Percentiles rank a stretch among this genome's conserved stretches.
These are phyloP conservation scores for Leptinotarsa peninsularis DNA, from an alignment of 2,888 invertebrate species.

Conservation along the genomic window DNA sequence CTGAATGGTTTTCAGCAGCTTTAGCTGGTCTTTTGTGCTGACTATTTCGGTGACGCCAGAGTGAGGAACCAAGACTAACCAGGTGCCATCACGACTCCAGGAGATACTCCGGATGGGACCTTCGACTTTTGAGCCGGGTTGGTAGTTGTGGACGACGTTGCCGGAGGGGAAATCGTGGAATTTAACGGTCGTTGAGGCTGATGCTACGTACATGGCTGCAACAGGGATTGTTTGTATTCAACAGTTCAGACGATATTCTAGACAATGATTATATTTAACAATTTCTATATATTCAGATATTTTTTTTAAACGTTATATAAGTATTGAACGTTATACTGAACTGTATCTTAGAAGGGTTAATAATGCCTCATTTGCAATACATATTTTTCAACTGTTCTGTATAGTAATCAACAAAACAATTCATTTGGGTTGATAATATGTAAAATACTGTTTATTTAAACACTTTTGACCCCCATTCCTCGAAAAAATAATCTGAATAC, in stretches of 20 bases:
- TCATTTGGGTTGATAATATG: no score
- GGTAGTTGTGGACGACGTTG: constrained; percentile 69
- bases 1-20: constrained; percentile 59
- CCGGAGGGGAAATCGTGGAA: constrained; percentile 70
- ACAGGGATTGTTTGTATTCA: constrained; percentile 29
- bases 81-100: constrained; percentile 64
- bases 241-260: neutral
- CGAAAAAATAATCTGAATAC: no score
- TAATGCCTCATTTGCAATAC: no score
- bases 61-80: constrained; percentile 62
- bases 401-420: no score
- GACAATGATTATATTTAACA: neutral
- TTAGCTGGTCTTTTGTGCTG: constrained; percentile 58
- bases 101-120: constrained; percentile 61
- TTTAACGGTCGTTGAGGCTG: constrained; percentile 70
- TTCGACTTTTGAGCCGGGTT: constrained; percentile 51
- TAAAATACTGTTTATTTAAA: no score
- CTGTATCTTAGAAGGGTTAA: no score
- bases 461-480: no score
- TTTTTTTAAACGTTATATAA: no score
- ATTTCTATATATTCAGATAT: no score
- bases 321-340: no score
- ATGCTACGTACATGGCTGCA: constrained; percentile 69
- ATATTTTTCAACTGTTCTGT: no score
- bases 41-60: constrained; percentile 62